These are phyloP conservation scores for Spinibarbus caldwelli DNA, from an alignment of 2,797 vertebrate species.

Conservation along the genomic window DNA sequence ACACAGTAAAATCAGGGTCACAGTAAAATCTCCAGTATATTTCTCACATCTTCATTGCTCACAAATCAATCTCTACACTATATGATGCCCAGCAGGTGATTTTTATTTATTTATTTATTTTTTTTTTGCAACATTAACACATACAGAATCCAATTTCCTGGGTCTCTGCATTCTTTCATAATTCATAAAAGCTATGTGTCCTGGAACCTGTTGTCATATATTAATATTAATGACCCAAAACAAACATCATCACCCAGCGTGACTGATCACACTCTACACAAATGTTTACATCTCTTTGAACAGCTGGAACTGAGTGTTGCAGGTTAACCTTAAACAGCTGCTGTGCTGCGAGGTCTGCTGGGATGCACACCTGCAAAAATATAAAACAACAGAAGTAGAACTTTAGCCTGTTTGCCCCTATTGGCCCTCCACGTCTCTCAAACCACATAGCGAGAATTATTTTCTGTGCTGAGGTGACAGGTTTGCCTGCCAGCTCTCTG, in stretches of 20 bases:
- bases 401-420: conserved; percentile 27
- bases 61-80: not conserved
- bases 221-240: conserved; percentile 58
- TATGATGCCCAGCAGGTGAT: conserved; percentile 8
- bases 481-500: conserved; percentile 39
- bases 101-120: not conserved
- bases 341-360: conserved; percentile 19
- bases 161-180: conserved; percentile 43
- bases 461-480: conserved; percentile 42
- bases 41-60: conserved; percentile 43
- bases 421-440: conserved; percentile 13
- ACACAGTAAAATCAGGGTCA: not conserved
- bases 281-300: conserved; percentile 48
- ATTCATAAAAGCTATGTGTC: conserved; percentile 50
- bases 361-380: conserved; percentile 32
- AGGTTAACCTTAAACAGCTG: conserved; percentile 49
- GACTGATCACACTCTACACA: conserved; percentile 38
- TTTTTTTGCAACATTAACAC: conserved; percentile 65
- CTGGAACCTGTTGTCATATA: conserved; percentile 27
- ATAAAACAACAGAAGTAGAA: conserved; percentile 27
- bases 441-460: conserved; percentile 27
- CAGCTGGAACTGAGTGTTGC: conserved; percentile 42
- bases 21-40: conserved; percentile 15
- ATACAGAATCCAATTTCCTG: conserved; percentile 13
- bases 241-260: conserved; percentile 41